Conservation (phyloP, 1,140 invertebrate genomes). For the Coenobita brevimanus region DNA sequence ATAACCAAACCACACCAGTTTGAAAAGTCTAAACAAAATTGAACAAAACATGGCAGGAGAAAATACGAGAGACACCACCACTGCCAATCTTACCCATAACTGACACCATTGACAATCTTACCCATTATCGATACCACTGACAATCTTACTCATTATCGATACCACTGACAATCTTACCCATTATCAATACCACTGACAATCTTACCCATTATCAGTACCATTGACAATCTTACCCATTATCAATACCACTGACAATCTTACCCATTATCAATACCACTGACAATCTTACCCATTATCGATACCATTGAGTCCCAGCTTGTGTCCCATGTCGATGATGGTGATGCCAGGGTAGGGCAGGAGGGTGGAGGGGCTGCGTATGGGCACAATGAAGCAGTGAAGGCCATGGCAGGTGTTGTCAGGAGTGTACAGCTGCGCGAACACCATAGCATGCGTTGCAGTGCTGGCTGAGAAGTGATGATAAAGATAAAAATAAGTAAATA, state of each 20-base stretch:
- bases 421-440: slow-evolving; percentile 92
- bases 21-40: too few species aligned
- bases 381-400: slow-evolving; percentile 88
- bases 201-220: not conserved
- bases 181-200: not conserved
- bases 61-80: too few species aligned
- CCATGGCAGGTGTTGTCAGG: slow-evolving; percentile 88
- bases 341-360: slow-evolving; percentile 83
- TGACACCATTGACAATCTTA: too few species aligned
- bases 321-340: slow-evolving; percentile 89
- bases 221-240: not conserved
- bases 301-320: slow-evolving; percentile 90
- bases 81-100: too few species aligned
- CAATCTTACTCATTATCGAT: too few species aligned
- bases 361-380: slow-evolving; percentile 85
- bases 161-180: too few species aligned
- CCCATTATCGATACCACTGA: too few species aligned
- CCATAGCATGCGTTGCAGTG: slow-evolving; percentile 88
- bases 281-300: slow-evolving; percentile 84
- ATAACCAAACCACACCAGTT: too few species aligned
- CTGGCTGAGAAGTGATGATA: slow-evolving; percentile 78
- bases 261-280: slow-evolving; percentile 78
- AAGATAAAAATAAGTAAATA: too few species aligned
- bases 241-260: not conserved
- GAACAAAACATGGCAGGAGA: too few species aligned